phyloP scores from a whole-genome alignment of 2,797 vertebrate species.

The Ispidina lecontei region DNA sequence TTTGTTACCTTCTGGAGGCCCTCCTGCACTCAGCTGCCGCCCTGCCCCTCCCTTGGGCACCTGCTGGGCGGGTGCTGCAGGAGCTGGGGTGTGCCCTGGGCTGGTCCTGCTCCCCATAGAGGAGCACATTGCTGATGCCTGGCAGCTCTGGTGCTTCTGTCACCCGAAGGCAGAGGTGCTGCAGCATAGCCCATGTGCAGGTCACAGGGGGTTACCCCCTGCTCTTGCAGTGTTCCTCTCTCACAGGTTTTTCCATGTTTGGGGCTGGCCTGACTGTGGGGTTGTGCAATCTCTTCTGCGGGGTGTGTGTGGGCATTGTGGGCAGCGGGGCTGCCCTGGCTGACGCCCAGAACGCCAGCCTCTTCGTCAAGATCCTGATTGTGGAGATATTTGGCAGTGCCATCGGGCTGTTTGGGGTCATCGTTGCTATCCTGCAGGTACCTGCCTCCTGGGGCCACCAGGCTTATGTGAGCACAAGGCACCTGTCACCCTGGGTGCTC shows the following conservation, averaged over 20 bases:
- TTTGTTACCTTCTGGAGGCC: neutral
- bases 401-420: constrained; percentile 97
- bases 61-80: accelerated
- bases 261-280: constrained; percentile 97
- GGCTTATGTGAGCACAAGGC: neutral
- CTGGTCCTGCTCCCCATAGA: neutral
- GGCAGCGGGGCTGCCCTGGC: constrained; percentile 97
- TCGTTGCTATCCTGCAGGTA: constrained; percentile 98
- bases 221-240: neutral
- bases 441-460: neutral
- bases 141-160: neutral
- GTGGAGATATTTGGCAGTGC: constrained; percentile 99
- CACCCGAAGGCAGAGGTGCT: neutral
- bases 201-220: neutral
- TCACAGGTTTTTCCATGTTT: constrained; percentile 96
- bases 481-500: neutral
- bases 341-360: constrained; percentile 95
- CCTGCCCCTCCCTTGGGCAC: neutral
- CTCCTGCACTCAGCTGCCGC: neutral
- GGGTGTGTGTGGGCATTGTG: constrained; percentile 97
- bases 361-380: constrained; percentile 98
- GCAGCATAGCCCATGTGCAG: neutral
- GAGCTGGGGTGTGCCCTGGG: accelerated
- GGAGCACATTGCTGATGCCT: neutral
- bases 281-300: constrained; percentile 98